Base-by-base conservation (phyloP, 2,797 vertebrate species). In the Martes flavigula region DNA sequence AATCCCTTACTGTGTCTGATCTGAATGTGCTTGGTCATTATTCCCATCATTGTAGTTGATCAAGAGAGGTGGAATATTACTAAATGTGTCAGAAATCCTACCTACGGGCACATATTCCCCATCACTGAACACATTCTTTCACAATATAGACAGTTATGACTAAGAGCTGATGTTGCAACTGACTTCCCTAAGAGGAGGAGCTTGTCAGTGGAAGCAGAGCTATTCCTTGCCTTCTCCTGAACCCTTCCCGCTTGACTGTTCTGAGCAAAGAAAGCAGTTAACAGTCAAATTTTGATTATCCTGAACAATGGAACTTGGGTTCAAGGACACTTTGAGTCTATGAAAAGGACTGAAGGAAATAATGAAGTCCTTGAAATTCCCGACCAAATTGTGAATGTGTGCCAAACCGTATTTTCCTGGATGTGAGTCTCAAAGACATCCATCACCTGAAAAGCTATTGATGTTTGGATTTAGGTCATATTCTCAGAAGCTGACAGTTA, bases 161-260 rank as follows among this genome's bases (percentile, higher is more conserved):
- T 92, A 83, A 87, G 38, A 97, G 48, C 72, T 91, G 66, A 56
- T 90, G 17, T 56, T 77, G 32, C 35, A 82, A 48, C 40, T 64
- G 62, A 70, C 40, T 46, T 85, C 35, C 46, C 12, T 94, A 54
- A 91, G 87, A 90, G 40, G 58, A 94, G 20, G 58, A 93, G 46
- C 72, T 87, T 96, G 66, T 94, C 94, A 77, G 2, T 90, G 73
- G 94, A 97, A 91, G 46, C 92, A 95, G 91, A 96, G 81, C 90
- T 95, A 43, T 94, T 89, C 20, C 56, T 97, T 88, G n/a, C 62
- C 46, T 95, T 93, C 32, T 73, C 30, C 35, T 20, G 30, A 92
- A 94, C 54, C 15, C 30, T 91, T 87, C 32, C 35, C 15, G 81
- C 32, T 73, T 79, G 23, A 91, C 72, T 93, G 3, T 96, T 91